A percentile compares a stretch with the other conserved stretches of the same genome.
Evolutionary conservation across 2,113 vertebrate genomes (phyloP).

Genomic region (Corythornis cristatus): DNA sequence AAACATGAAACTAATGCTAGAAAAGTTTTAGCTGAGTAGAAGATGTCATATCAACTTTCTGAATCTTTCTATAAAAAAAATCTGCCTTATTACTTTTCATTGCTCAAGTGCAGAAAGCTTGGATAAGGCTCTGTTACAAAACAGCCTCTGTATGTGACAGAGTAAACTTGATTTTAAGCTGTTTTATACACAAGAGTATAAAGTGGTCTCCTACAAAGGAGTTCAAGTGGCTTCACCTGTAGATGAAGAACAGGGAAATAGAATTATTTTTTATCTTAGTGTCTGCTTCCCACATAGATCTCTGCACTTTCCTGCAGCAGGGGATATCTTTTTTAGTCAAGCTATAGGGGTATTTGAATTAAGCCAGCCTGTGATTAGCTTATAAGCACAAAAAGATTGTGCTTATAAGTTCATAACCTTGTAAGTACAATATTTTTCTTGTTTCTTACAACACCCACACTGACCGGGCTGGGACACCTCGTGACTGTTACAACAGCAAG

Average conservation of each 20-base stretch:
- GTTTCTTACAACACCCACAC: neutral
- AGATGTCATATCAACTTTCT: neutral
- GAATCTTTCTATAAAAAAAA: neutral
- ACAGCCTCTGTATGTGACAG: neutral
- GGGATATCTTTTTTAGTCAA: neutral
- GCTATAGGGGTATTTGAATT: neutral
- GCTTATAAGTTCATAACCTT: neutral
- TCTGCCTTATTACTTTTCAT: neutral
- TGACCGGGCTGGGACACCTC: neutral
- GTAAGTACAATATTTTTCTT: neutral
- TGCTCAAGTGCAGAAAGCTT: neutral
- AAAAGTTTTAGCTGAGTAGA: neutral
- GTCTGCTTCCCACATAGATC: neutral
- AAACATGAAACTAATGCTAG: neutral
- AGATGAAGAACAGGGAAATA: neutral
- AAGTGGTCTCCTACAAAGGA: neutral
- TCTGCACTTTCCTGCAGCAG: neutral
- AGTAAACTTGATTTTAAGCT: neutral
- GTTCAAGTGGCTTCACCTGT: neutral
- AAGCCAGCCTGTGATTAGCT: neutral
- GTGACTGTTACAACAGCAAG: neutral
- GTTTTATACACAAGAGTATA: neutral
- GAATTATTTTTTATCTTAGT: neutral
- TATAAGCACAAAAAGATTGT: neutral
- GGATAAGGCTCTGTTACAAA: accelerated